Conservation (phyloP, 2,113 vertebrate genomes). For the Aramus guarauna region DNA sequence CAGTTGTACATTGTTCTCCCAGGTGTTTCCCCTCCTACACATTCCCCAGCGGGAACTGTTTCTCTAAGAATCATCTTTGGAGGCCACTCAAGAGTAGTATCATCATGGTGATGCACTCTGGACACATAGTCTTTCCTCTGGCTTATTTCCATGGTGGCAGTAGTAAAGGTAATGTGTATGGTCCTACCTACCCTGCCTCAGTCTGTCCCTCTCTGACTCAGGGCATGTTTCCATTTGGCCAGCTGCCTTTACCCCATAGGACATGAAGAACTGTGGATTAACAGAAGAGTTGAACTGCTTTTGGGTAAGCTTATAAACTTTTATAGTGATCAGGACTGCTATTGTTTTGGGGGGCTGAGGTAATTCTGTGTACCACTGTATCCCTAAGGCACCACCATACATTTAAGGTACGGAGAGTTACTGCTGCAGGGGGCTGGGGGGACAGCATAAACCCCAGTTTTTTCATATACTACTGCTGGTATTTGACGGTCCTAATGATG, state of each 20-base stretch:
- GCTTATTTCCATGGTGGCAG: neutral
- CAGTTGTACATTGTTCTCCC: neutral
- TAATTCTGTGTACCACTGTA: no score
- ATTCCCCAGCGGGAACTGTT: neutral
- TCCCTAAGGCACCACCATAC: neutral
- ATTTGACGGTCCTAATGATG: neutral
- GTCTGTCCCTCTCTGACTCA: neutral
- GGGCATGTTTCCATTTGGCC: neutral
- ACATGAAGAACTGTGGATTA: neutral
- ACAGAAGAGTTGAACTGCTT: neutral
- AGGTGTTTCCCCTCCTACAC: neutral
- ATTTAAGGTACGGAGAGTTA: neutral
- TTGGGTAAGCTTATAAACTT: neutral
- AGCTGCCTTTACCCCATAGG: neutral
- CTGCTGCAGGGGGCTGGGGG: neutral
- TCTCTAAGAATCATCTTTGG: neutral
- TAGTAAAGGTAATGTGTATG: neutral
- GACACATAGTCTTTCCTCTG: neutral
- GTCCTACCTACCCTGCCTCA: neutral
- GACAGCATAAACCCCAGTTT: neutral
- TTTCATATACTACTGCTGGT: neutral
- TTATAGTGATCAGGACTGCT: neutral
- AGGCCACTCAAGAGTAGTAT: neutral
- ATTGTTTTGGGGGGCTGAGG: neutral
- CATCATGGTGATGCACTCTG: rapidly evolving